Conservation (phyloP, 2,888 invertebrate genomes). For the Chaetogeoica ovagalla region DNA sequence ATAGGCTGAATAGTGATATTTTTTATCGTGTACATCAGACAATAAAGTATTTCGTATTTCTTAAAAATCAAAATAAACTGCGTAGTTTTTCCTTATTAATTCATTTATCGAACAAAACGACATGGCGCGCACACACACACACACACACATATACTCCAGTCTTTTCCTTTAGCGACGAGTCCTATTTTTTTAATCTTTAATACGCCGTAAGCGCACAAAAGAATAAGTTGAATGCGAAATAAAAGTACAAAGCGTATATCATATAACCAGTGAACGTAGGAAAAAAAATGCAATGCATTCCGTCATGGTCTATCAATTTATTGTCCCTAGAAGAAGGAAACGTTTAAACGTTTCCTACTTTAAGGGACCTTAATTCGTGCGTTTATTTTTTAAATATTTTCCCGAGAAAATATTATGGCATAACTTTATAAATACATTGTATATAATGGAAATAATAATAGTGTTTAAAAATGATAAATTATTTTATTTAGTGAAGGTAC, state of each 20-base stretch:
- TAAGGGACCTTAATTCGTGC: constrained; percentile 6
- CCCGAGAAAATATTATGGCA: not conserved
- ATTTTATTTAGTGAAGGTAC: no score
- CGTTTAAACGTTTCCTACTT: constrained; percentile 21
- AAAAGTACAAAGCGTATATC: not conserved
- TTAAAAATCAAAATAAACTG: not conserved
- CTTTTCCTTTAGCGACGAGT: not conserved
- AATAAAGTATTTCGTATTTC: not conserved
- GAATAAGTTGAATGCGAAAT: not conserved
- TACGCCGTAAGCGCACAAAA: constrained; percentile 7
- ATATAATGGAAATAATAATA: no score
- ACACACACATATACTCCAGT: not conserved
- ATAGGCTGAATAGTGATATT: not conserved
- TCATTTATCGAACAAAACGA: constrained; percentile 21
- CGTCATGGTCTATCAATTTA: not conserved
- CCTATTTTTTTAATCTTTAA: constrained; percentile 2
- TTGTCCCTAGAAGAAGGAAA: not conserved
- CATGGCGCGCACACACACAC: no score
- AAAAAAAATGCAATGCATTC: not conserved
- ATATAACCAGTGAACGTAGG: constrained; percentile 11
- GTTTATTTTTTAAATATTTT: constrained; percentile 10
- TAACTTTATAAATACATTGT: no score
- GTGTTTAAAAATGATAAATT: no score
- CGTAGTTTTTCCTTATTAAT: not conserved
- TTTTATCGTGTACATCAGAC: not conserved